Evolutionary conservation across 37 sponge, comb jelly and placozoan species (phyloP).

Genomic region (Tethya wilhelma): DNA sequence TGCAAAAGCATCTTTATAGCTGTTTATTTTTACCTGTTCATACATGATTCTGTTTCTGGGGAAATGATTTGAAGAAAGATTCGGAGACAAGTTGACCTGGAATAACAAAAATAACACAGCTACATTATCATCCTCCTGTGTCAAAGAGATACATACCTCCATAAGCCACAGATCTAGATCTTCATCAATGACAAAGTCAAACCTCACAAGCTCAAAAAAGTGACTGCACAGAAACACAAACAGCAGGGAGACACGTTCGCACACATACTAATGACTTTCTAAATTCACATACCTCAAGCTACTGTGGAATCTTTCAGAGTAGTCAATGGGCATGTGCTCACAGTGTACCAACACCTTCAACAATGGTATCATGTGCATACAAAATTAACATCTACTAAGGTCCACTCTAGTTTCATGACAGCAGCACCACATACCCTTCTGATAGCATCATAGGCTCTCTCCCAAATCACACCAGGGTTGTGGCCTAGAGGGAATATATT

Average conservation of each 20-base stretch:
- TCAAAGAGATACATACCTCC: slow-evolving; percentile 50
- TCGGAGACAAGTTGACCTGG: slow-evolving; percentile 84
- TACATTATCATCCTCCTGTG: neutral
- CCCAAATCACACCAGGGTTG: slow-evolving; percentile 26
- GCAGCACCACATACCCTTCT: slow-evolving; percentile 3
- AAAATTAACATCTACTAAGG: neutral
- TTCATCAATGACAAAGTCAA: slow-evolving; percentile 77
- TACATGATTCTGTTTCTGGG: slow-evolving; percentile 56
- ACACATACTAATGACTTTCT: too few relatives aligned
- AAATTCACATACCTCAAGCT: too few relatives aligned
- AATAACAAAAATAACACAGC: slow-evolving; percentile 27
- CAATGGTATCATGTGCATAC: neutral
- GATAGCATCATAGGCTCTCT: slow-evolving; percentile 12
- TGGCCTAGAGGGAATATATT: slow-evolving; percentile 31
- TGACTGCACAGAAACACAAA: slow-evolving; percentile 43
- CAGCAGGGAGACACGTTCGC: too few relatives aligned
- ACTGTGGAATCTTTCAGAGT: neutral
- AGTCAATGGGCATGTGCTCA: neutral
- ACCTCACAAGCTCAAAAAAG: slow-evolving; percentile 85
- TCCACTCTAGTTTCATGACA: neutral
- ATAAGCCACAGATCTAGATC: slow-evolving; percentile 73
- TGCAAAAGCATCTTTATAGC: too few relatives aligned
- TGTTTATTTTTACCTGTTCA: slow-evolving; percentile 82
- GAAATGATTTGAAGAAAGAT: slow-evolving; percentile 65
- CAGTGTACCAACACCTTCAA: slow-evolving; percentile 29